phyloP scores from a whole-genome alignment of 1,140 invertebrate species.

The Mactra quadrangularis region DNA sequence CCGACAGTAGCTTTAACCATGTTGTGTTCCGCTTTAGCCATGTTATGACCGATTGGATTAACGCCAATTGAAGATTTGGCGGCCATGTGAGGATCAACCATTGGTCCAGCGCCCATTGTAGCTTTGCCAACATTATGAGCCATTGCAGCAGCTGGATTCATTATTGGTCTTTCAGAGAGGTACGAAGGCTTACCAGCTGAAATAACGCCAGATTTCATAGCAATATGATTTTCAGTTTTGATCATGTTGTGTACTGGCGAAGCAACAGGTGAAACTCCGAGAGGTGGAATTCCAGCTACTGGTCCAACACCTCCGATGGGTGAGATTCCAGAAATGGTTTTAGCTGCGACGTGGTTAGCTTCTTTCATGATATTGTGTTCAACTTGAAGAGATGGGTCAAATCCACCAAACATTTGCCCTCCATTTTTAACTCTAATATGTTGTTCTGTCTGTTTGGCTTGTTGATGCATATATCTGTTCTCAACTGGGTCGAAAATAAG shows the following conservation, averaged over 20 bases:
- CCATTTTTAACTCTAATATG: not conserved
- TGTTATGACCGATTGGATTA: not conserved
- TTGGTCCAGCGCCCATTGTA: too few species aligned
- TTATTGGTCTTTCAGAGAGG: too few species aligned
- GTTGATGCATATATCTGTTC: slow-evolving; percentile 20
- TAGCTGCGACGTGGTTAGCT: not conserved
- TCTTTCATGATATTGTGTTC: slow-evolving; percentile 39
- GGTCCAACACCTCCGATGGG: too few species aligned
- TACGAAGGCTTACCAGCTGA: too few species aligned
- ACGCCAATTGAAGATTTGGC: slow-evolving; percentile 8
- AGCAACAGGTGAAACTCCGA: too few species aligned
- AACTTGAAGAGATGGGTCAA: not conserved
- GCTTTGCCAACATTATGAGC: too few species aligned
- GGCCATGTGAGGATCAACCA: not conserved
- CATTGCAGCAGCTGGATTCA: slow-evolving; percentile 6
- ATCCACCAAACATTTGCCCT: not conserved
- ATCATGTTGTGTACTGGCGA: too few species aligned
- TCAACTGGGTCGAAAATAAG: slow-evolving; percentile 11
- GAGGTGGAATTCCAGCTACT: too few species aligned
- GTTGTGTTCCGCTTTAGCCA: slow-evolving; percentile 11
- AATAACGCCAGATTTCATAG: too few species aligned
- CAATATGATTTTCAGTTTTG: too few species aligned
- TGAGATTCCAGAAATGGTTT: too few species aligned
- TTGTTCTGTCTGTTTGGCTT: slow-evolving; percentile 7
- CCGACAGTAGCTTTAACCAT: not conserved